These are phyloP conservation scores for Yponomeuta plumbellus DNA, from an alignment of 2,888 invertebrate genomes.

Conservation along the genomic window DNA sequence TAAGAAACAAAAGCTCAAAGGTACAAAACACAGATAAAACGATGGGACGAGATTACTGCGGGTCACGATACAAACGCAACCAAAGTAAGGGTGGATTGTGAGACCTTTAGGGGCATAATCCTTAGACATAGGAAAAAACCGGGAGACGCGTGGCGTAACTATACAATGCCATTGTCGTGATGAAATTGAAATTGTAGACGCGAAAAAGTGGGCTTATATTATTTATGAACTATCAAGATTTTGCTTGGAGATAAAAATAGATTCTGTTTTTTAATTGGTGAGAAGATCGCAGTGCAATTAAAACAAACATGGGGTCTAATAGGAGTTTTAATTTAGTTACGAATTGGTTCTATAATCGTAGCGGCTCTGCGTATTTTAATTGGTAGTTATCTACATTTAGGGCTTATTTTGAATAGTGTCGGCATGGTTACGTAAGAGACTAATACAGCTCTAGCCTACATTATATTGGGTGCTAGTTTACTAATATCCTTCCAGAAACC, in stretches of 20 bases:
- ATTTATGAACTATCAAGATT: conserved; percentile 2
- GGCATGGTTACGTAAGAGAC: too few species aligned
- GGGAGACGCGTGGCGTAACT: conserved; percentile 2
- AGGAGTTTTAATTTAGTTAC: too few species aligned
- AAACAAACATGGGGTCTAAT: too few species aligned
- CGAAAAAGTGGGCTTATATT: conserved; percentile 3
- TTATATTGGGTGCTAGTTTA: too few species aligned
- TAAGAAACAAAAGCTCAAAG: too few species aligned
- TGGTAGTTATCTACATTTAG: too few species aligned
- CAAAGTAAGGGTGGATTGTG: not conserved
- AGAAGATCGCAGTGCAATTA: not conserved
- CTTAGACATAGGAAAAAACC: conserved; percentile 34
- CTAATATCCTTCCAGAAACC: too few species aligned
- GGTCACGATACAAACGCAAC: not conserved
- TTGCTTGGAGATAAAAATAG: not conserved
- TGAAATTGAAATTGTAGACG: conserved; percentile 13
- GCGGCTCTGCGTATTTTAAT: too few species aligned
- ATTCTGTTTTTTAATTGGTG: not conserved
- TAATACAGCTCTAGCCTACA: too few species aligned
- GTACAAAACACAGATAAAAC: not conserved
- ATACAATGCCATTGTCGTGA: conserved; percentile 5
- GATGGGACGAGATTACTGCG: not conserved
- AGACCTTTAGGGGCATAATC: conserved; percentile 64
- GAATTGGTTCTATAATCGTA: too few species aligned
- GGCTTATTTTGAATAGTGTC: too few species aligned